phyloP scores from a whole-genome alignment of 2,113 vertebrate species.

The Corynorhinus townsendii region DNA sequence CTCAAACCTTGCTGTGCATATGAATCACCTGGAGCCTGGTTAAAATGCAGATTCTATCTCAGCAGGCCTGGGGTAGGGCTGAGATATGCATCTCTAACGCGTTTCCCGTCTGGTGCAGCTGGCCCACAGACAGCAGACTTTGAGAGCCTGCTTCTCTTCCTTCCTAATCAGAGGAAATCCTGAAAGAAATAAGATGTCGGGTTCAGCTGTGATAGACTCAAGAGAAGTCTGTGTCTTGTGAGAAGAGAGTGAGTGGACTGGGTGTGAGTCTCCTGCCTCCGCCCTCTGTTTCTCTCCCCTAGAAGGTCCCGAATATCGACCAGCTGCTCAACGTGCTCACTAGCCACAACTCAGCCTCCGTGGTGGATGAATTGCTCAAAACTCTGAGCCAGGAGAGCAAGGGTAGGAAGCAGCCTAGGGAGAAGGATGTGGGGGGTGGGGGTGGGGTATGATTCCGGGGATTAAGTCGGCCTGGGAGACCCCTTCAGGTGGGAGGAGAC shows the following conservation, averaged over 20 bases:
- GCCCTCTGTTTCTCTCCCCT: not conserved
- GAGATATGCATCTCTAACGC: not conserved
- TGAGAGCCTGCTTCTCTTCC: not conserved
- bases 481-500: not conserved
- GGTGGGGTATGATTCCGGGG: not conserved
- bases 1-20: not conserved
- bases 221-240: not conserved
- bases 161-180: not conserved
- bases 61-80: not conserved
- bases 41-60: not conserved
- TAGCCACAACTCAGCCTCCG: slow-evolving; percentile 79
- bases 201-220: not conserved
- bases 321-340: slow-evolving; percentile 82
- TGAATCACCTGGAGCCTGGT: not conserved
- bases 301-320: slow-evolving; percentile 76
- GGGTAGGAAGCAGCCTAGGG: slow-evolving; percentile 75
- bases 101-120: not conserved
- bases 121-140: not conserved
- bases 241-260: not conserved
- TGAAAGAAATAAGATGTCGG: not conserved
- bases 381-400: slow-evolving; percentile 85
- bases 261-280: not conserved
- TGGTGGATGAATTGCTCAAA: slow-evolving; percentile 88
- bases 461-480: not conserved
- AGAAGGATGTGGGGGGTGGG: too few relatives aligned